Evolutionary conservation across 2,888 invertebrate species (phyloP), one percentile per base, ranked within the genome.

Genomic region (Clanis bilineata): DNA sequence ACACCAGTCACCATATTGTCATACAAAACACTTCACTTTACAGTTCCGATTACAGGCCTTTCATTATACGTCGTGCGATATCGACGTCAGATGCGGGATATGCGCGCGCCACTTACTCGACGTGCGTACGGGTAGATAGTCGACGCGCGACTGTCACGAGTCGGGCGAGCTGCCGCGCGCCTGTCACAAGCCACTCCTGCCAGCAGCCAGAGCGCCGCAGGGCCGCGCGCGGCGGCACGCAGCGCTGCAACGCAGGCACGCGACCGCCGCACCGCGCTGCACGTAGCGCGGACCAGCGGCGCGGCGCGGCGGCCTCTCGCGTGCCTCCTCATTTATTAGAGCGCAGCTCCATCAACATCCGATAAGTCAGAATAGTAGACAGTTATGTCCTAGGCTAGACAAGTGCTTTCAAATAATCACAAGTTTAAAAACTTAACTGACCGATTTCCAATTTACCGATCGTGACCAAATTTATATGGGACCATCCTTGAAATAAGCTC

Each of bases 1-100:
- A 86, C 80, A 67, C 89, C 89, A 63, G 90, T 91, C 84, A 92
- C 91, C 91, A 92, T 90, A 76, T 61, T 82, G 73, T 73, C 69
- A 64, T 51, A 32, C 51, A 51, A 57, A 64, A 32, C 69, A 68
- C 72, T 71, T 62, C 68, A 76, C 80, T 76, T 67, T 32, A 47
- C 67, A 69, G 41, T 41, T 22, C 61, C 62, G 65, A 63, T 59
- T 65, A 67, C 65, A 74, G 76, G 79, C 78, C 80, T 82, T 76
- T 77, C 81, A 80, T 78, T 65, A 66, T 73, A 66, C 60, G 66
- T 65, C 41, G 41, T 18, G 18, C 18, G 41, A 18, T 18, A 1
- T 71, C 64, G 59, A 38, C 56, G 56, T 51, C 38, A 56, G 15
- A 9, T 54, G 7, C n/a, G 43, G 25, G 28, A 36, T 57, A 22